These are phyloP conservation scores for Drosophila cyrtoloma DNA, from an alignment of 2,888 invertebrate genomes.

Conservation along the genomic window DNA sequence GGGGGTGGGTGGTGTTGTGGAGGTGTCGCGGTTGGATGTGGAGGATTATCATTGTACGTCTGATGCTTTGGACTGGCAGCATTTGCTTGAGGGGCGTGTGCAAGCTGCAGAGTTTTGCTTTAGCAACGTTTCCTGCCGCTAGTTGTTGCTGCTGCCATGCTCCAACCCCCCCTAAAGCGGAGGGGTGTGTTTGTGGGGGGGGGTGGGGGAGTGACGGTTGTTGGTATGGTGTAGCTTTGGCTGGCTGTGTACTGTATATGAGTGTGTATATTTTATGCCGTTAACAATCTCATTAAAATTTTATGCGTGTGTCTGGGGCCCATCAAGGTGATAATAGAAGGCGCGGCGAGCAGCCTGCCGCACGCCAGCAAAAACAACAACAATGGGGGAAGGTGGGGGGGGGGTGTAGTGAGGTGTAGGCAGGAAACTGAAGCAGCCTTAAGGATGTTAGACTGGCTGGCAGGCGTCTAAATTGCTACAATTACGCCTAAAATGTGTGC, in stretches of 20 bases:
- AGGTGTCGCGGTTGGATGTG: not conserved
- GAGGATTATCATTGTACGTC: constrained; percentile 34
- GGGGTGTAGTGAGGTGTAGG: not conserved
- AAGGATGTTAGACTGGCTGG: constrained; percentile 53
- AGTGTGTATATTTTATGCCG: constrained; percentile 76
- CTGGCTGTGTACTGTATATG: constrained; percentile 32
- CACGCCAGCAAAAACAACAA: constrained; percentile 25
- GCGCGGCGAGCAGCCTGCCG: constrained; percentile 35
- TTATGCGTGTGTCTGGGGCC: constrained; percentile 74
- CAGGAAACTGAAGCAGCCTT: constrained; percentile 24
- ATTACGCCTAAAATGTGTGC: constrained; percentile 80
- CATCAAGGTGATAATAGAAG: constrained; percentile 74
- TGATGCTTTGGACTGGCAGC: constrained; percentile 52
- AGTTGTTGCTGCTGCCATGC: constrained; percentile 11
- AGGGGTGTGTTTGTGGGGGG: not conserved
- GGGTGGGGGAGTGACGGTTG: not conserved
- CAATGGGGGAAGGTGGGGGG: not conserved
- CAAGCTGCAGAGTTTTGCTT: constrained; percentile 54
- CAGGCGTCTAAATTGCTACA: constrained; percentile 78
- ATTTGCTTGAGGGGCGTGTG: constrained; percentile 45
- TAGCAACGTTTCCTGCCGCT: constrained; percentile 23
- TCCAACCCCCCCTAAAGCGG: constrained; percentile 34
- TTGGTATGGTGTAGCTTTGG: constrained; percentile 15
- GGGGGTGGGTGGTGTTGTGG: not conserved
- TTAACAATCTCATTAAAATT: constrained; percentile 81